Base-by-base conservation (phyloP, 2,113 vertebrate species). In the Serilophus lunatus region DNA sequence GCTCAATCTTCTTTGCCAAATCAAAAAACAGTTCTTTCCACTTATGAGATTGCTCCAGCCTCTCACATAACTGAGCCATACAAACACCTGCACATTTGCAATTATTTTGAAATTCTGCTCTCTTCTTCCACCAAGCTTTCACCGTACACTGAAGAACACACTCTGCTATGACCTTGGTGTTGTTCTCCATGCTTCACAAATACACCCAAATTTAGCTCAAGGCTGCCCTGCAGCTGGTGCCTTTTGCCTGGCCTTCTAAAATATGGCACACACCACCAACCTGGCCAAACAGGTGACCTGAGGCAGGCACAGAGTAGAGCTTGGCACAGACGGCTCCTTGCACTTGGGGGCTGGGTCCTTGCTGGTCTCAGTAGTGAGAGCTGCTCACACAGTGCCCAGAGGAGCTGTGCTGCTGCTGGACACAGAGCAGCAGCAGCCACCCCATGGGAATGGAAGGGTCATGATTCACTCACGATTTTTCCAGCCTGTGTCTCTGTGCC, bases 221-320 rank as follows among this genome's bases (percentile, higher is more conserved):
- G 63, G 70, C 66, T 93, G 57, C 53, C 31, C 49, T 18, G 53
- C 42, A 65, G 76, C 42, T 72, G 31, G 28, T 3, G 14, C 84
- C 51, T 65, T 63, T 35, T 16, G 15, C 49, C 24, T 2, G 26
- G 29, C 25, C 68, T 69, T 44, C 25, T 38, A 31, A 51, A 65
- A 25, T 4, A 3, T 6, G 45, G 74, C 15, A 64, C 47, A n/a
- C 4, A 1, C 49, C 12, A 14, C 14, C 24, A 12, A 4, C 24
- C 3, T 7, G 26, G 72, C 49, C 7, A 0, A 42, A 42, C 0
- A 1, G 1, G 42, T 29, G 23, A 24, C 25, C 23, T 0, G 19
- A 12, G 69, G 88, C n/a, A 54, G 64, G 59, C 31, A 33, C 40
- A 18, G 15, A 7, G 19, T 2, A 38, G 28, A 49, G 36, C 72